Evolutionary conservation across 2,113 vertebrate genomes (phyloP).

Genomic region (Anser cygnoides): DNA sequence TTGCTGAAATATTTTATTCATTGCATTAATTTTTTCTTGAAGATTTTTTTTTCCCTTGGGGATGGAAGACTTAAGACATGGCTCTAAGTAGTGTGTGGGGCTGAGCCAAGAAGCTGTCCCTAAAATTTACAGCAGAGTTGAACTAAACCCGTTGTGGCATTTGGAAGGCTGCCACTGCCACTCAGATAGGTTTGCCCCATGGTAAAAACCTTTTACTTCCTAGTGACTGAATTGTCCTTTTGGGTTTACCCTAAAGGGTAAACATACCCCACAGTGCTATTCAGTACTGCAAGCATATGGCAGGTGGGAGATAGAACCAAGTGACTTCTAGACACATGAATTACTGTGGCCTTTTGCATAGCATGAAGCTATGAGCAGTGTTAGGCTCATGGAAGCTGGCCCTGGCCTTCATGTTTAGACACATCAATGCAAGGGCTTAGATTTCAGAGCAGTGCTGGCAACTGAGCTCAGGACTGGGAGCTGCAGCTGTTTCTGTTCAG

Average conservation of each 20-base stretch:
- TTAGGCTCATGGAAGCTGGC: not conserved
- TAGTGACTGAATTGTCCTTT: not conserved
- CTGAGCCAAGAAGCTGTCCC: slow-evolving; percentile 8
- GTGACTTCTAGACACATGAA: not conserved
- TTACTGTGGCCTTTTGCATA: not conserved
- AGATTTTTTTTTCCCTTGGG: not conserved
- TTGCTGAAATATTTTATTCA: slow-evolving; percentile 48
- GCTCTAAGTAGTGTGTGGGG: slow-evolving; percentile 5
- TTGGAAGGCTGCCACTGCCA: slow-evolving; percentile 1
- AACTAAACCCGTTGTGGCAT: not conserved
- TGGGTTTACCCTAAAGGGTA: slow-evolving; percentile 10
- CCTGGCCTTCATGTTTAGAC: not conserved
- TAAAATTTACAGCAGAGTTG: not conserved
- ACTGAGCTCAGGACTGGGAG: not conserved
- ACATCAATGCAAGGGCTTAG: not conserved
- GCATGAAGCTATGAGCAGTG: not conserved
- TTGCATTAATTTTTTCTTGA: slow-evolving; percentile 48
- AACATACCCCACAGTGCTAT: not conserved
- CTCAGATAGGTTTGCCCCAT: not conserved
- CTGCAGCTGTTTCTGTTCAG: not conserved
- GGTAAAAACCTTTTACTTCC: slow-evolving; percentile 2
- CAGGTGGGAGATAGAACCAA: not conserved
- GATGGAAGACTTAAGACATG: not conserved
- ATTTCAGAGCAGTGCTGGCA: not conserved
- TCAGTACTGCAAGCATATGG: not conserved